These are phyloP conservation scores for Eulemur rubriventer DNA, from an alignment of 2,797 vertebrate species.

Conservation along the genomic window DNA sequence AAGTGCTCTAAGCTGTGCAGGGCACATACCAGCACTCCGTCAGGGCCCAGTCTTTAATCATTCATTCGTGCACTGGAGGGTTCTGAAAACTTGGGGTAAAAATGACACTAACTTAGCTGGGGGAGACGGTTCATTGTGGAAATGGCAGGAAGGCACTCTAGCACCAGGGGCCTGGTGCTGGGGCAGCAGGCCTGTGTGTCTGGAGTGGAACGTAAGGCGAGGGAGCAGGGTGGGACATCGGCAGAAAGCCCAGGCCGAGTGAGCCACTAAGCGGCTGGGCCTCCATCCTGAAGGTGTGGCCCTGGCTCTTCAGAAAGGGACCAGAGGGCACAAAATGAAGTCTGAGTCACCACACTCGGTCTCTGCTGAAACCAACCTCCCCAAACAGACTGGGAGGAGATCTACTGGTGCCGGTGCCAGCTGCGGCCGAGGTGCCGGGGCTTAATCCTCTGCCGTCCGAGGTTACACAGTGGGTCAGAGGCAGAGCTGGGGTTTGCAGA, in stretches of 20 bases:
- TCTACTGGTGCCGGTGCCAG: rapidly evolving
- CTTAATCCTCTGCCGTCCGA: too few species aligned
- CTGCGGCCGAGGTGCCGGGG: not conserved
- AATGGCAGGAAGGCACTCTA: not conserved
- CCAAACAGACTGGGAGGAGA: rapidly evolving
- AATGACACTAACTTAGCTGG: not conserved
- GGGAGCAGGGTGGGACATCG: not conserved
- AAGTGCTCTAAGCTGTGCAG: not conserved
- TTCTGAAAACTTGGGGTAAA: not conserved
- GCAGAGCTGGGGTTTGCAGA: not conserved
- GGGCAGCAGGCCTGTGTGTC: not conserved
- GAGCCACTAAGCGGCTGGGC: rapidly evolving
- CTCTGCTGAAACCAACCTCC: not conserved
- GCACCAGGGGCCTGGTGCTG: not conserved
- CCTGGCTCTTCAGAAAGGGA: not conserved
- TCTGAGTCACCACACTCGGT: not conserved
- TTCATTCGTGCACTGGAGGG: not conserved
- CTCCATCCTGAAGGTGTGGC: not conserved
- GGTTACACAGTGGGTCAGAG: rapidly evolving
- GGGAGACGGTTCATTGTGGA: rapidly evolving
- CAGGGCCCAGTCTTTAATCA: not conserved
- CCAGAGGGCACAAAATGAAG: not conserved
- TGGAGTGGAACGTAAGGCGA: not conserved
- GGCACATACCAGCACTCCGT: not conserved
- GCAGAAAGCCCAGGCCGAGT: not conserved